A percentile compares a stretch with the other conserved stretches of the same genome.
These are phyloP conservation scores for Hapalemur alaotrensis DNA, from an alignment of 2,797 vertebrate genomes.

Conservation along the genomic window DNA sequence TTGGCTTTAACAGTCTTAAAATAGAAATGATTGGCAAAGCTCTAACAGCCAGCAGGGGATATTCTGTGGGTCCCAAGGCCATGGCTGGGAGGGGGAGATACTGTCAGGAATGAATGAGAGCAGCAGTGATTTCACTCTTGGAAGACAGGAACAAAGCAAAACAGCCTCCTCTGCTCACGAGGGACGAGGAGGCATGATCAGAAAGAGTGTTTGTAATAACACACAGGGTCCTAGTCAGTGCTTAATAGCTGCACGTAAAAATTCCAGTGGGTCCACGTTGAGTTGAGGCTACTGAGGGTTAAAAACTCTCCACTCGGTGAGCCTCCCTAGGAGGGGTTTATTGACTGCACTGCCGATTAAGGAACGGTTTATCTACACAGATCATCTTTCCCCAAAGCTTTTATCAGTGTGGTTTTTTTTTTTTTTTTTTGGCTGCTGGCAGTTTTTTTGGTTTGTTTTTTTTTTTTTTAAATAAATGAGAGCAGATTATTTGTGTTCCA, in stretches of 20 bases:
- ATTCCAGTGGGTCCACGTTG: neutral
- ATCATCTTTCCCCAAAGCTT: conserved; percentile 11
- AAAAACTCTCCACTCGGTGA: neutral
- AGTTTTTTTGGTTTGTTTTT: neutral
- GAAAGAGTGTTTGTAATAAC: neutral
- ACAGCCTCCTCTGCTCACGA: neutral
- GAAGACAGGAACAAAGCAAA: neutral
- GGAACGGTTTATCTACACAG: neutral
- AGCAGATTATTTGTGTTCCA: conserved; percentile 47
- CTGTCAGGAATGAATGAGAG: neutral
- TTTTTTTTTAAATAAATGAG: conserved; percentile 27
- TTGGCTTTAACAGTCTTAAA: neutral
- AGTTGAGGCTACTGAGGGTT: neutral
- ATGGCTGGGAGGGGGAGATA: neutral
- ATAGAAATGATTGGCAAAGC: neutral
- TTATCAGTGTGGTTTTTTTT: neutral
- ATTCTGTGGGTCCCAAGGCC: neutral
- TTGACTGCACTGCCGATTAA: neutral
- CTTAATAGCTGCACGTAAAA: neutral
- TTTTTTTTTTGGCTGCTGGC: neutral
- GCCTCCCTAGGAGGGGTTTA: neutral
- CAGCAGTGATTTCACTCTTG: neutral
- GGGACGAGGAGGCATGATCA: neutral
- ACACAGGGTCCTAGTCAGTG: neutral
- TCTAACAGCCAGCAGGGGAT: neutral